Conservation (phyloP, 2,797 vertebrate genomes). For the Xyrichtys novacula region DNA sequence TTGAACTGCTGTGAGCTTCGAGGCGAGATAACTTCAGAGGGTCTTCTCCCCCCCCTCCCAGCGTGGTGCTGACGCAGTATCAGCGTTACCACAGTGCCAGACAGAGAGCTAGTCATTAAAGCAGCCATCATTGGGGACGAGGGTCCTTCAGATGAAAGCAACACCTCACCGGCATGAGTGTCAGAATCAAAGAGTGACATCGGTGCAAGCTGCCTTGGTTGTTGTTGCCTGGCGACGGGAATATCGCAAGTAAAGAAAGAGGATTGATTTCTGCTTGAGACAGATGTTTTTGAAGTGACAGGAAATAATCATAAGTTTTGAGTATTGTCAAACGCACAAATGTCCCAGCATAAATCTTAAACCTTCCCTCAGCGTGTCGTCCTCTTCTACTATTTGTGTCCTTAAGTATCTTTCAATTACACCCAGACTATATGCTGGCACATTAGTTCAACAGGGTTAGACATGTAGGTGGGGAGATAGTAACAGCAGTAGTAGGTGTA, state of each 20-base stretch:
- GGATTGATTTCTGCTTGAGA: slow-evolving; percentile 12
- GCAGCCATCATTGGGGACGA: slow-evolving; percentile 21
- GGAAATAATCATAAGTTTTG: neutral
- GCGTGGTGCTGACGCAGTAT: slow-evolving; percentile 15
- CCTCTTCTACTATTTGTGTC: slow-evolving; percentile 1
- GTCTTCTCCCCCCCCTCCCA: neutral
- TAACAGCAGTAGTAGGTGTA: slow-evolving; percentile 3
- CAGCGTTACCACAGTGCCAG: slow-evolving; percentile 34
- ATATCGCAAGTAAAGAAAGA: slow-evolving; percentile 3
- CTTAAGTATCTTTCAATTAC: neutral
- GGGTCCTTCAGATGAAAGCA: slow-evolving; percentile 61
- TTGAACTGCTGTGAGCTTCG: neutral
- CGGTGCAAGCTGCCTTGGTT: slow-evolving; percentile 2
- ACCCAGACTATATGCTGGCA: neutral
- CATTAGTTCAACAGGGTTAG: neutral
- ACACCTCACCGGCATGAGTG: slow-evolving; percentile 8
- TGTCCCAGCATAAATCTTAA: neutral
- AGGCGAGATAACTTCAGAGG: slow-evolving; percentile 21
- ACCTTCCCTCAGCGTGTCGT: neutral
- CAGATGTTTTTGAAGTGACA: neutral
- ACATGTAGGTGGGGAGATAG: slow-evolving; percentile 2
- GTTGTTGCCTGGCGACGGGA: slow-evolving; percentile 56
- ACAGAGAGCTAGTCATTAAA: slow-evolving; percentile 31
- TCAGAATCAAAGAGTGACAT: slow-evolving; percentile 59
- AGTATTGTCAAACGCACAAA: neutral